These are phyloP conservation scores for Hypocryptadius cinnamomeus DNA, from an alignment of 2,113 vertebrate species.

Conservation along the genomic window DNA sequence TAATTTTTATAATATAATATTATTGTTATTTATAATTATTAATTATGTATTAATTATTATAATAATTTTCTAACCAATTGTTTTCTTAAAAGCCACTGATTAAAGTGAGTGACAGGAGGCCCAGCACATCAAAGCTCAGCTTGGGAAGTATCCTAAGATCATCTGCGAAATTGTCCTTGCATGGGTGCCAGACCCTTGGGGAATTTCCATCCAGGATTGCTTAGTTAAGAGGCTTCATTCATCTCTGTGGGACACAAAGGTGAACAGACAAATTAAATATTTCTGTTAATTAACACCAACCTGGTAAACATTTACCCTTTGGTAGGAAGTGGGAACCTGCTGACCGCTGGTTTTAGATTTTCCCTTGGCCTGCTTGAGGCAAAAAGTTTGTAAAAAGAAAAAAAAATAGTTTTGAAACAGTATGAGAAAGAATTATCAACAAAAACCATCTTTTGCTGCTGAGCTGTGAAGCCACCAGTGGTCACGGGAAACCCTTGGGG, in stretches of 20 bases:
- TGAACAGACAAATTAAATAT: background rate
- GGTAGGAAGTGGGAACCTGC: background rate
- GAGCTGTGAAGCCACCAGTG: background rate
- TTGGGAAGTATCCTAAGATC: background rate
- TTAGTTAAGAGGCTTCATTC: background rate
- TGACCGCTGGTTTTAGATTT: background rate
- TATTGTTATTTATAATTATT: no score
- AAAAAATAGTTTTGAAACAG: background rate
- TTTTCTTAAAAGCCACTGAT: background rate
- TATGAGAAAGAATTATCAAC: background rate
- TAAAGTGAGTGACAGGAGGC: background rate
- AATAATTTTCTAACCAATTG: background rate
- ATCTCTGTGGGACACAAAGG: background rate
- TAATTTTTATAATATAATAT: no score
- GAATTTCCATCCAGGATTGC: background rate
- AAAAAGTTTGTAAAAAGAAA: background rate
- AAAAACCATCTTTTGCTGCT: background rate
- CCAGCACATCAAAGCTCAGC: background rate
- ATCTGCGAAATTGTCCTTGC: background rate
- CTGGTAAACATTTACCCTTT: background rate
- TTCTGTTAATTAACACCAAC: background rate
- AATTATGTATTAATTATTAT: background rate
- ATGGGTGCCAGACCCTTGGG: background rate
- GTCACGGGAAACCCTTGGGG: background rate
- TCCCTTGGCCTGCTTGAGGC: background rate